Evolutionary conservation across 2,113 vertebrate species (phyloP).

Genomic region (Uropsilus gracilis): DNA sequence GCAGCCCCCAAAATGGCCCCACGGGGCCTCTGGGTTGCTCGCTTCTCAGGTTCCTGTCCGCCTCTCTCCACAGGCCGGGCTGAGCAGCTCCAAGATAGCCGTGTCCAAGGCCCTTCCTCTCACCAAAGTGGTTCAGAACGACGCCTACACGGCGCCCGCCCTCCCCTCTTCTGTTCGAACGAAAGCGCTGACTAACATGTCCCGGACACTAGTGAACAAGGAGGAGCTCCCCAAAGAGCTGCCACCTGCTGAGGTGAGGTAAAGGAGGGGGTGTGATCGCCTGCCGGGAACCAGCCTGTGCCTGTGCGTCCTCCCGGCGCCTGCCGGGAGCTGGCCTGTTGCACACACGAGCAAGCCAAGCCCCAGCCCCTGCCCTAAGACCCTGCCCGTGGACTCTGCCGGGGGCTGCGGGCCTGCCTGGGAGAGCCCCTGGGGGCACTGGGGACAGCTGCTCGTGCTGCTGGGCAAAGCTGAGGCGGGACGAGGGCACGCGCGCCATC

Average conservation of each 20-base stretch:
- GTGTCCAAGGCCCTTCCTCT: slow-evolving; percentile 91
- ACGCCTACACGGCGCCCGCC: slow-evolving; percentile 92
- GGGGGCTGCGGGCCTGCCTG: neutral
- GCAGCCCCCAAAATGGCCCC: neutral
- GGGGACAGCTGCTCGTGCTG: neutral
- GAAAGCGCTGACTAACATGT: slow-evolving; percentile 89
- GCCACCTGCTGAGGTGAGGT: slow-evolving; percentile 85
- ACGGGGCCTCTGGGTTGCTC: neutral
- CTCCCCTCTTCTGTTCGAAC: slow-evolving; percentile 85
- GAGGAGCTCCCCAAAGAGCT: slow-evolving; percentile 88
- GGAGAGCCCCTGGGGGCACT: neutral
- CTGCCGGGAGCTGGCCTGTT: neutral
- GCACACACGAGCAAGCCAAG: neutral
- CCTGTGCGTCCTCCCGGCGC: neutral
- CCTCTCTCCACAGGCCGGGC: slow-evolving; percentile 84
- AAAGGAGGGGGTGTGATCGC: neutral
- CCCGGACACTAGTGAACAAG: slow-evolving; percentile 91
- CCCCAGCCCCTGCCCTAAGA: neutral
- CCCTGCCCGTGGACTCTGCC: neutral
- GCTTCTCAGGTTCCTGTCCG: slow-evolving; percentile 23
- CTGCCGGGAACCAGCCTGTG: neutral
- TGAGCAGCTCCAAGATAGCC: slow-evolving; percentile 88
- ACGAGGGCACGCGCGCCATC: no score
- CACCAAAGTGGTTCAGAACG: slow-evolving; percentile 98
- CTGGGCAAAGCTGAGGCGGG: neutral